phyloP scores from a whole-genome alignment of 2,888 invertebrate species.

The Lasioglossum malachurum region DNA sequence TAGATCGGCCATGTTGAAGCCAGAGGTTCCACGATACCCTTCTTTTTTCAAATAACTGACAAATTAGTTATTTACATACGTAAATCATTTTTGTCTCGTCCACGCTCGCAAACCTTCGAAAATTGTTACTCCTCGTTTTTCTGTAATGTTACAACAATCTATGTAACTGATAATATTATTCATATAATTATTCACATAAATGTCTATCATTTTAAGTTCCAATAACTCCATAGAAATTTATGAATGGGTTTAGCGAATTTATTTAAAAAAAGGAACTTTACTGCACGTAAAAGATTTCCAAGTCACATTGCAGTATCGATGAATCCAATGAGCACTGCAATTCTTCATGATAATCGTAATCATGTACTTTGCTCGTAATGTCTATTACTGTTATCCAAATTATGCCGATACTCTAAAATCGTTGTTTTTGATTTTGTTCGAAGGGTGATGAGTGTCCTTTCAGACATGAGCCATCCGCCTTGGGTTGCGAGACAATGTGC shows the following conservation, averaged over 20 bases:
- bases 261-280: not conserved
- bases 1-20: constrained; percentile 81
- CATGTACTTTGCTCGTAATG: not conserved
- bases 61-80: constrained; percentile 19
- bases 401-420: not conserved
- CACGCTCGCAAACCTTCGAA: not conserved
- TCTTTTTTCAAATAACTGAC: constrained; percentile 51
- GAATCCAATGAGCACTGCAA: constrained; percentile 59
- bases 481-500: constrained; percentile 93
- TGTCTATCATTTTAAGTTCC: not conserved
- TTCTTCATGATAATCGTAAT: constrained; percentile 3
- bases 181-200: not conserved
- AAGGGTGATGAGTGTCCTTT: constrained; percentile 93
- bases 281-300: not conserved
- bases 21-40: constrained; percentile 60
- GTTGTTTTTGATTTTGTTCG: constrained; percentile 14
- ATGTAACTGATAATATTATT: not conserved
- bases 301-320: constrained; percentile 59
- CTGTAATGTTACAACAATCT: not conserved
- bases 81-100: not conserved
- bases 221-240: not conserved
- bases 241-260: not conserved
- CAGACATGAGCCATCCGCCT: constrained; percentile 93
- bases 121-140: not conserved
- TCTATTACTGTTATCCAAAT: not conserved